These are phyloP conservation scores for Platysteira castanea DNA, from an alignment of 2,113 vertebrate species.

Conservation along the genomic window DNA sequence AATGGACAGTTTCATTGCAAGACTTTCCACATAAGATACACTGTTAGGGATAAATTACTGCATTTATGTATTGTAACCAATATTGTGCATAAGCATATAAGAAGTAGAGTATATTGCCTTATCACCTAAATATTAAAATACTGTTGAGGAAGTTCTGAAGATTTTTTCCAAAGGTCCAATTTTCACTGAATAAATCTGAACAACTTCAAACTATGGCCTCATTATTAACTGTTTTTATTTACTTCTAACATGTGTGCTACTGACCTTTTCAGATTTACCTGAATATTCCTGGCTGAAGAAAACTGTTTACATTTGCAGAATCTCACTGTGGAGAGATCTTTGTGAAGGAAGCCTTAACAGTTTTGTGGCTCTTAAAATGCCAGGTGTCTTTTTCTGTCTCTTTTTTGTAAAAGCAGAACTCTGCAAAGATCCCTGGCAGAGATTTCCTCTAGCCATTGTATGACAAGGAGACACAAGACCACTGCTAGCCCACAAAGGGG, in stretches of 20 bases:
- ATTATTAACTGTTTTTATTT: not conserved
- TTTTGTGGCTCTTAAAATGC: slow-evolving; percentile 55
- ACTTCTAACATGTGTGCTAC: slow-evolving; percentile 40
- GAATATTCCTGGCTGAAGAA: slow-evolving; percentile 60
- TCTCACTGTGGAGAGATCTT: slow-evolving; percentile 50
- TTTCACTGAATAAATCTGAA: not conserved
- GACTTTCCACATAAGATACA: slow-evolving; percentile 55
- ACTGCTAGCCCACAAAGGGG: not conserved
- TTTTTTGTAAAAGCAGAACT: not conserved
- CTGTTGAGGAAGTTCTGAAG: not conserved
- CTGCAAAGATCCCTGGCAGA: not conserved
- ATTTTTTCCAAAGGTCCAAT: not conserved
- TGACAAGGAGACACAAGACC: not conserved
- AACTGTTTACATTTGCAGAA: slow-evolving; percentile 58
- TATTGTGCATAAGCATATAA: slow-evolving; percentile 51
- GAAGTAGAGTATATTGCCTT: slow-evolving; percentile 58
- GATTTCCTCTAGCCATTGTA: not conserved
- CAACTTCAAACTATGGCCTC: slow-evolving; percentile 30
- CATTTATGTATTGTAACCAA: slow-evolving; percentile 31
- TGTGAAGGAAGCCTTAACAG: slow-evolving; percentile 47
- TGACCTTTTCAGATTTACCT: slow-evolving; percentile 44
- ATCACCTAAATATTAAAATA: slow-evolving; percentile 9
- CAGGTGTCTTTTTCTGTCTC: not conserved
- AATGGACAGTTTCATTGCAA: slow-evolving; percentile 18
- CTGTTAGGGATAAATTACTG: slow-evolving; percentile 43